phyloP scores from a whole-genome alignment of 2,888 invertebrate species.

The Euphydryas editha region DNA sequence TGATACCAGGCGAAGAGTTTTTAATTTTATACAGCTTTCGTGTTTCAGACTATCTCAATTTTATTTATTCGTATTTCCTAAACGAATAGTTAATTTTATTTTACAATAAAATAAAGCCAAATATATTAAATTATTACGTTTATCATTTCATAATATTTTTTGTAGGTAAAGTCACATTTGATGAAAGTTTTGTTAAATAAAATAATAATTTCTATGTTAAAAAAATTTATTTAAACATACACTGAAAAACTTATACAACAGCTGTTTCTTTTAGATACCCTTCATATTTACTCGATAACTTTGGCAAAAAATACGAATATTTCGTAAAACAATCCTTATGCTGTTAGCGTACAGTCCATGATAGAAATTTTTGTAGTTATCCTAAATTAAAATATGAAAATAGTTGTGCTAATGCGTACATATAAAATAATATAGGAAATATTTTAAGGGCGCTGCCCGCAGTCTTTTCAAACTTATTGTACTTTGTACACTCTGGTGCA shows the following conservation, averaged over 20 bases:
- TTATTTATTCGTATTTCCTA: no score
- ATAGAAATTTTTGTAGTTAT: conserved; percentile 49
- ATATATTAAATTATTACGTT: no score
- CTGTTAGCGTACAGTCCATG: conserved; percentile 38
- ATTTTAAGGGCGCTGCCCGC: conserved; percentile 54
- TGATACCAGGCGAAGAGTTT: no score
- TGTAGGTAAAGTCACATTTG: no score
- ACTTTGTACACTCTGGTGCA: conserved; percentile 90
- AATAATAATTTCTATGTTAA: conserved; percentile 25
- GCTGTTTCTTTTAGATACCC: conserved; percentile 46
- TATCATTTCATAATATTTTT: no score
- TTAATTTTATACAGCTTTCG: no score
- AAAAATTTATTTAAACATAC: conserved; percentile 72
- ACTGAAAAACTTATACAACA: conserved; percentile 78
- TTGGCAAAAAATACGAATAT: conserved; percentile 51
- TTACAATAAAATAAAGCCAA: no score
- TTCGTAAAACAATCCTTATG: conserved; percentile 35
- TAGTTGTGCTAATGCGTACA: conserved; percentile 65
- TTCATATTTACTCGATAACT: conserved; percentile 51
- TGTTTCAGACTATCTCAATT: no score
- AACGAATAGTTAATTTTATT: no score
- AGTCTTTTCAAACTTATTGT: conserved; percentile 75
- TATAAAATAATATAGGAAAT: conserved; percentile 54
- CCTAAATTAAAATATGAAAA: conserved; percentile 62
- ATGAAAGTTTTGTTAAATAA: not conserved